Percentiles rank a stretch among this genome's conserved stretches.
Evolutionary conservation across 2,113 vertebrate genomes (phyloP).

Genomic region (Crotalus helleri): DNA sequence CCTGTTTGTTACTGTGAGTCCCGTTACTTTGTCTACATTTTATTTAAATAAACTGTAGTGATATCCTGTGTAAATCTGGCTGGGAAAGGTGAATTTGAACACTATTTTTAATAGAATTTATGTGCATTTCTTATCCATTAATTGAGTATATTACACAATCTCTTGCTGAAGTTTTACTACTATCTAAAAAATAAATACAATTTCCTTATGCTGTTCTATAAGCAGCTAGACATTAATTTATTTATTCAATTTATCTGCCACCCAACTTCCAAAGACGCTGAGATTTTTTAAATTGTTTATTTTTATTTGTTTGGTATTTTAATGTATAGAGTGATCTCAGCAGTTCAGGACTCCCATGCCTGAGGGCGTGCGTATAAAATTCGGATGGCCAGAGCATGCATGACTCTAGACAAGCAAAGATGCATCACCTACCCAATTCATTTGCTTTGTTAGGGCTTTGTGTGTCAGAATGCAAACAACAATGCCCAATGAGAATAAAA

Average conservation of each 20-base stretch:
- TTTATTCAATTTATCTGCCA: not conserved
- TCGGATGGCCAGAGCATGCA: not conserved
- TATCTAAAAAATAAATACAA: not conserved
- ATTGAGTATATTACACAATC: not conserved
- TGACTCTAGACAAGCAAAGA: not conserved
- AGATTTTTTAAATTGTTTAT: not conserved
- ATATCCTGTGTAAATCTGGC: not conserved
- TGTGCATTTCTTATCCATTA: not conserved
- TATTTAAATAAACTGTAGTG: not conserved
- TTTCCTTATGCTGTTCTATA: not conserved
- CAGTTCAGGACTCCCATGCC: not conserved
- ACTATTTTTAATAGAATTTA: not conserved
- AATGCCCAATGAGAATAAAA: not conserved
- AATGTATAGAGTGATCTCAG: not conserved
- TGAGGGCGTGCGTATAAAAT: not conserved
- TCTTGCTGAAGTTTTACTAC: not conserved
- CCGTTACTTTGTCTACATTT: not conserved
- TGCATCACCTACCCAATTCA: not conserved
- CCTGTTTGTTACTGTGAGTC: not conserved
- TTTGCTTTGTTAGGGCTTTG: not conserved
- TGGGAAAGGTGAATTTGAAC: not conserved
- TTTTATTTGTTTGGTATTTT: not conserved
- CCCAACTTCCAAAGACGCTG: not conserved
- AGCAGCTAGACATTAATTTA: not conserved
- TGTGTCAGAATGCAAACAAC: not conserved